Conservation (phyloP, 2,113 vertebrate genomes). For the Desmodus rotundus region DNA sequence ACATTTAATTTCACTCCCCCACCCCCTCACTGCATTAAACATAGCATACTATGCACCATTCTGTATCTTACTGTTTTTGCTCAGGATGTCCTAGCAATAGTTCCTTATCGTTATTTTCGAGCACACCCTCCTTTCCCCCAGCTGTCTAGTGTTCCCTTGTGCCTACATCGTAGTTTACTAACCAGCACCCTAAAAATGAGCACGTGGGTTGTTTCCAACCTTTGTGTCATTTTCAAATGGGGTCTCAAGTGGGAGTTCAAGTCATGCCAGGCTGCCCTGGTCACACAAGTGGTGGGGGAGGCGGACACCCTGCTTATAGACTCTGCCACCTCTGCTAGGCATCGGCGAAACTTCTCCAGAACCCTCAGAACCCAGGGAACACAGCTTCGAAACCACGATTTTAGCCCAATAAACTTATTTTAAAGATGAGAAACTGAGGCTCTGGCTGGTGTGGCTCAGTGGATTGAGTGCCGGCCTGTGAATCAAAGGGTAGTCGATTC, state of each 20-base stretch:
- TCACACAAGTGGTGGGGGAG: not conserved
- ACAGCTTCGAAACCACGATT: not conserved
- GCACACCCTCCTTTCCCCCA: not conserved
- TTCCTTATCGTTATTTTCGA: not conserved
- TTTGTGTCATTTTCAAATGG: not conserved
- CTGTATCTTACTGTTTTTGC: not conserved
- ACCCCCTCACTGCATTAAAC: not conserved
- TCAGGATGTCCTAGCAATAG: not conserved
- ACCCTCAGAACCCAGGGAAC: not conserved
- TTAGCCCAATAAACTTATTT: not conserved
- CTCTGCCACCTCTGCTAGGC: not conserved
- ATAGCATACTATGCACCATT: not conserved
- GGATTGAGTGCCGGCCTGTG: no score
- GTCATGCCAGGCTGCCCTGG: not conserved
- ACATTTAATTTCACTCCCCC: not conserved
- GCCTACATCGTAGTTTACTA: not conserved
- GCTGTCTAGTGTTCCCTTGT: not conserved
- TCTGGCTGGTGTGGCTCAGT: no score
- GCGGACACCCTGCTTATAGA: no score
- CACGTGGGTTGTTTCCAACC: not conserved
- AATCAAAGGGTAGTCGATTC: no score
- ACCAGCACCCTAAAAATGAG: not conserved
- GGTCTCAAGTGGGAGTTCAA: not conserved
- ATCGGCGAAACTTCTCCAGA: not conserved
- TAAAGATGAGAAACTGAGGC: not conserved